phyloP scores from a whole-genome alignment of 2,888 invertebrate species.

The Lottia scabra region DNA sequence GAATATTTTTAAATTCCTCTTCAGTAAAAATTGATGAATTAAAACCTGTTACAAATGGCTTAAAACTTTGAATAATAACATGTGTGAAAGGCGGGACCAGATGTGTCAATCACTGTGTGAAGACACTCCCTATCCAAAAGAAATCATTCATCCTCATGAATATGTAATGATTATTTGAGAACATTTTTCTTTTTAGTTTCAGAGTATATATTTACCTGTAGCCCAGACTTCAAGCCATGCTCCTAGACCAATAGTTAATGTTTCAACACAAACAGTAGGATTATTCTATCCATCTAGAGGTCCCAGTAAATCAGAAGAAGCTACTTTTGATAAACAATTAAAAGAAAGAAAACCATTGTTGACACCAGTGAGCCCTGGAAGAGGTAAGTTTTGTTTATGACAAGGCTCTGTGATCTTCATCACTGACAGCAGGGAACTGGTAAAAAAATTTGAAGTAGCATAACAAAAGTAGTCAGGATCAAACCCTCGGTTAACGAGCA shows the following conservation, averaged over 20 bases:
- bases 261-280: slow-evolving; percentile 68
- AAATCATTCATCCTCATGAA: neutral
- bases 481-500: too few relatives aligned
- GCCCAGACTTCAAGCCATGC: slow-evolving; percentile 1
- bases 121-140: too few relatives aligned
- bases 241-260: slow-evolving; percentile 38
- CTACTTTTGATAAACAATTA: slow-evolving; percentile 61
- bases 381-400: slow-evolving; percentile 52
- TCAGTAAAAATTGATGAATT: too few relatives aligned
- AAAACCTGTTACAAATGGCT: too few relatives aligned
- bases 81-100: too few relatives aligned
- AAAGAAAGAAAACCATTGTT: slow-evolving; percentile 64
- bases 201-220: neutral
- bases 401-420: too few relatives aligned
- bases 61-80: too few relatives aligned
- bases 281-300: slow-evolving; percentile 67
- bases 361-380: slow-evolving; percentile 68
- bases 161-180: neutral
- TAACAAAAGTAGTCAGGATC: too few relatives aligned
- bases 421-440: too few relatives aligned
- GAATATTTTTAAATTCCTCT: too few relatives aligned
- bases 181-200: neutral
- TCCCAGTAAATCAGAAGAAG: slow-evolving; percentile 53
- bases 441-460: too few relatives aligned
- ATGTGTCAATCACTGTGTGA: too few relatives aligned